These are phyloP conservation scores for Spodoptera litura DNA, from an alignment of 1,140 invertebrate genomes.

Conservation along the genomic window DNA sequence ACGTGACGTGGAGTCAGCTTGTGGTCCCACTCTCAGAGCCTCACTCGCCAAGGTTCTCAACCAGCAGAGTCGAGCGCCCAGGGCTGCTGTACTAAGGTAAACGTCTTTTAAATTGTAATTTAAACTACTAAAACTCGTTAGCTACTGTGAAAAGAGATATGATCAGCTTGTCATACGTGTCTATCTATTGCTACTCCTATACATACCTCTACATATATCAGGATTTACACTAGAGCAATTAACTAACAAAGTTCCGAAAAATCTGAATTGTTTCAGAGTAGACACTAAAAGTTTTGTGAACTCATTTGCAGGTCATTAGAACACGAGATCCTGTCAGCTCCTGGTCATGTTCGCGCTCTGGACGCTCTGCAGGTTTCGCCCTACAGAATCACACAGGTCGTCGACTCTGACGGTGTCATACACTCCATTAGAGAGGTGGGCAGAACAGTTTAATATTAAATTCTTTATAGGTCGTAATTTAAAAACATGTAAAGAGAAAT, in stretches of 20 bases:
- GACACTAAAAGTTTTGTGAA: too few species aligned
- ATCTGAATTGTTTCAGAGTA: too few species aligned
- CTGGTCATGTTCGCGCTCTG: slow-evolving; percentile 74
- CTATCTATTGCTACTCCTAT: too few species aligned
- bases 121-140: too few species aligned
- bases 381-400: slow-evolving; percentile 90
- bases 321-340: slow-evolving; percentile 85
- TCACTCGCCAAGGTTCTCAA: slow-evolving; percentile 84
- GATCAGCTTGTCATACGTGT: too few species aligned
- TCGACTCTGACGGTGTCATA: slow-evolving; percentile 91
- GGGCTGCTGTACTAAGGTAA: slow-evolving; percentile 86
- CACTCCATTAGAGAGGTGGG: slow-evolving; percentile 89
- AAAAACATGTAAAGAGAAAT: too few species aligned
- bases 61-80: slow-evolving; percentile 85
- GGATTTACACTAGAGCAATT: too few species aligned
- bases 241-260: too few species aligned
- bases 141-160: too few species aligned
- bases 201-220: too few species aligned
- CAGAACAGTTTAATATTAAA: too few species aligned
- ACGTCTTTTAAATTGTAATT: too few species aligned
- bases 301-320: slow-evolving; percentile 81
- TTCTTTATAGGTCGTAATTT: background rate
- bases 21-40: slow-evolving; percentile 80
- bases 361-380: slow-evolving; percentile 89
- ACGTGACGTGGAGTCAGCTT: slow-evolving; percentile 77